Evolutionary conservation across 2,113 vertebrate species (phyloP).

Genomic region (Xyliphius kryptos): DNA sequence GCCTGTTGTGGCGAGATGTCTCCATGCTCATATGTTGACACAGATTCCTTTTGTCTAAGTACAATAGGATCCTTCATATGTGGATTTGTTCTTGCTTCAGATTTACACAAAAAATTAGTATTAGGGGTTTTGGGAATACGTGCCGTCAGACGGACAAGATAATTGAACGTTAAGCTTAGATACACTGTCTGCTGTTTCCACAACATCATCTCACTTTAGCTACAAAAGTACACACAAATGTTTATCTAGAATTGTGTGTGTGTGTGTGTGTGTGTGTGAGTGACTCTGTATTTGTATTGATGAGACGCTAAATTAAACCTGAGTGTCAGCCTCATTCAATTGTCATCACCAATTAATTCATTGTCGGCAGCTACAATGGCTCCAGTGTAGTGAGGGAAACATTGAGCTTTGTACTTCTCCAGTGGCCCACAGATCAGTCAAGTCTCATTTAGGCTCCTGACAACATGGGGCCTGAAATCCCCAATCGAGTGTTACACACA

Average conservation of each 20-base stretch:
- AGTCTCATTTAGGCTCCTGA: conserved; percentile 86
- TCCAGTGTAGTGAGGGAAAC: conserved; percentile 80
- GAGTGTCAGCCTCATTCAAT: conserved; percentile 71
- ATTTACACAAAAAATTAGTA: background rate
- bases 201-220: too few species aligned
- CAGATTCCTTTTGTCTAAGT: too few species aligned
- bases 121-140: too few species aligned
- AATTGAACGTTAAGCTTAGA: too few species aligned
- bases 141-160: too few species aligned
- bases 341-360: conserved; percentile 94
- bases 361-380: conserved; percentile 86
- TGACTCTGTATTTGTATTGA: conserved; percentile 55
- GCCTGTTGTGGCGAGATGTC: conserved; percentile 3
- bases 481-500: conserved; percentile 65
- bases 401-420: conserved; percentile 85
- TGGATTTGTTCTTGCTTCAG: background rate
- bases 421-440: conserved; percentile 89
- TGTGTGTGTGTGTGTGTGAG: conserved; percentile 27
- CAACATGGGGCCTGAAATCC: conserved; percentile 79
- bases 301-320: conserved; percentile 71
- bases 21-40: too few species aligned
- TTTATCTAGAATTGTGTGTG: conserved; percentile 46
- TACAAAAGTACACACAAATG: too few species aligned
- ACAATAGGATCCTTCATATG: too few species aligned
- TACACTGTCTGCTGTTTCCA: too few species aligned